A percentile compares a stretch with the other conserved stretches of the same genome.
Evolutionary conservation across 2,888 invertebrate species (phyloP).

Genomic region (Ecdyonurus torrentis): DNA sequence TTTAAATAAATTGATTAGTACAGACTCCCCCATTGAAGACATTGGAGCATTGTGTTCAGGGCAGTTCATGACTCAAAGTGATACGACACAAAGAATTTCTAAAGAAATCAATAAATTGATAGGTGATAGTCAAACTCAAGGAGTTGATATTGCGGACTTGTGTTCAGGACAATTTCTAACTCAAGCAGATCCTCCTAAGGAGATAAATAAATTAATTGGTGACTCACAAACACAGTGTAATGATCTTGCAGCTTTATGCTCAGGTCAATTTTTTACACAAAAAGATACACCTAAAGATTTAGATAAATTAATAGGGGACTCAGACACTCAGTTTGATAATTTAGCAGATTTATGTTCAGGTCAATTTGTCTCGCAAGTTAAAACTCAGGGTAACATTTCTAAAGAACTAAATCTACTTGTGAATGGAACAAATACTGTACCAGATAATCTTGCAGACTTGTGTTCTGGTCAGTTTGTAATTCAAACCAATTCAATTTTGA

Average conservation of each 20-base stretch:
- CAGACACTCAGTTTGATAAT: neutral
- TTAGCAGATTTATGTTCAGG: neutral
- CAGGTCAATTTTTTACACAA: conserved; percentile 22
- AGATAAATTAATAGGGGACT: neutral
- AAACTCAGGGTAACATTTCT: neutral
- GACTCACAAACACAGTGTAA: neutral
- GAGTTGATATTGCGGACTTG: conserved; percentile 7
- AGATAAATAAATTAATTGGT: neutral
- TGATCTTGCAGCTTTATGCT: conserved; percentile 24
- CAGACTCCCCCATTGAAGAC: neutral
- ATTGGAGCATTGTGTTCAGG: neutral
- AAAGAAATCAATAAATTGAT: neutral
- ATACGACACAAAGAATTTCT: too few relatives aligned
- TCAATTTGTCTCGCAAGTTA: neutral
- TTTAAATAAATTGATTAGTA: neutral
- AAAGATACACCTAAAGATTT: neutral
- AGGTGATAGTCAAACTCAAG: neutral
- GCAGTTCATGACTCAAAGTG: neutral
- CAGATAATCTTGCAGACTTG: conserved; percentile 20
- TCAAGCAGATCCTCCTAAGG: neutral
- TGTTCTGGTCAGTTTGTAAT: conserved; percentile 38
- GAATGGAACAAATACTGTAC: neutral
- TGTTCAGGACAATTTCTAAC: conserved; percentile 14
- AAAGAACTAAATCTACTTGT: neutral
- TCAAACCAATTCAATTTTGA: conserved; percentile 19